phyloP scores from a whole-genome alignment of 2,113 vertebrate genomes.

The Tyrannus savana region DNA sequence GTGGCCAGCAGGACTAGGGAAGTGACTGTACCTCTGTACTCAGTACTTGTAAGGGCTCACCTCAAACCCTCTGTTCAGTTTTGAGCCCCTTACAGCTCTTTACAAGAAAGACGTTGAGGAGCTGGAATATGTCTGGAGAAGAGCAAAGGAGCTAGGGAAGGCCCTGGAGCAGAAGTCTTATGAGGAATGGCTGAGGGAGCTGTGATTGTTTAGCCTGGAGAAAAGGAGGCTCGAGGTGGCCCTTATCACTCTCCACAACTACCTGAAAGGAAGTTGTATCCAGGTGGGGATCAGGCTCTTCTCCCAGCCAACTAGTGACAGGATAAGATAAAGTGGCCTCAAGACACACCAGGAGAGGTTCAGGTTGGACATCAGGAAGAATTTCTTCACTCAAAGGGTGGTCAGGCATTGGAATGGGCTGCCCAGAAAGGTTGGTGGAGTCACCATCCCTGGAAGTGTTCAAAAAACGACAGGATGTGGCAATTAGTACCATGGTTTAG shows the following conservation, averaged over 20 bases:
- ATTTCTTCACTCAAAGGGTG: background rate
- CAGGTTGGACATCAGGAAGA: background rate
- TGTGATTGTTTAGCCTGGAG: background rate
- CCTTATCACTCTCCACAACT: too few relatives aligned
- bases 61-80: background rate
- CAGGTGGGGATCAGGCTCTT: accelerated
- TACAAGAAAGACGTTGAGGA: background rate
- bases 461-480: background rate
- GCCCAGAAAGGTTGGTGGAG: background rate
- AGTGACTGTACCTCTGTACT: background rate
- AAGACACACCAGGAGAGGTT: background rate
- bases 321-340: background rate
- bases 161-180: background rate
- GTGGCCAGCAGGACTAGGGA: background rate
- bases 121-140: background rate
- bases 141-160: background rate
- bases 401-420: background rate
- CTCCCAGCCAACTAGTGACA: background rate
- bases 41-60: background rate
- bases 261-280: too few relatives aligned
- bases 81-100: background rate
- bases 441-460: background rate
- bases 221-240: background rate
- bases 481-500: background rate
- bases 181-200: background rate